These are phyloP conservation scores for Sisor rabdophorus DNA, from an alignment of 2,113 vertebrate genomes.

Conservation along the genomic window DNA sequence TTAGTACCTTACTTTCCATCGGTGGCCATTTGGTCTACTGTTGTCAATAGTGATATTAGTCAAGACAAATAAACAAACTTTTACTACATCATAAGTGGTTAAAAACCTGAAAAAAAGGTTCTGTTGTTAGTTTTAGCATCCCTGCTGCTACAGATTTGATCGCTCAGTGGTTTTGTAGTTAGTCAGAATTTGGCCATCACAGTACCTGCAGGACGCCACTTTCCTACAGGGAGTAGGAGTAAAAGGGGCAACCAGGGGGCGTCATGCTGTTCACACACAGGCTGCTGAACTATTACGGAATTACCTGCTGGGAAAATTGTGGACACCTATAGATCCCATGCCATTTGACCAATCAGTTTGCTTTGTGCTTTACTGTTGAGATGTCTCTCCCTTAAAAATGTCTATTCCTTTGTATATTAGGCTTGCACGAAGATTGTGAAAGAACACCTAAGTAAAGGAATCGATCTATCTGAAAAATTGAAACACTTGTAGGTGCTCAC, in stretches of 20 bases:
- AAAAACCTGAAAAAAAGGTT: neutral
- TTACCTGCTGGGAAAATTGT: constrained; percentile 54
- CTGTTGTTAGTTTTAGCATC: neutral
- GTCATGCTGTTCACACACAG: constrained; percentile 47
- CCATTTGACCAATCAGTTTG: constrained; percentile 67
- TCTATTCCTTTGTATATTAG: constrained; percentile 48
- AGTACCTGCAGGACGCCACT: neutral
- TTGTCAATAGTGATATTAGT: neutral
- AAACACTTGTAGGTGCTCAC: neutral
- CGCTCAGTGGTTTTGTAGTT: constrained; percentile 16
- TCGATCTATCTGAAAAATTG: neutral
- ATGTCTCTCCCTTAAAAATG: constrained; percentile 33
- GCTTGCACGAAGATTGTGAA: constrained; percentile 58
- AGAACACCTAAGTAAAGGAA: constrained; percentile 4
- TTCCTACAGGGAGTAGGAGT: constrained; percentile 1
- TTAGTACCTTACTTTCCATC: neutral
- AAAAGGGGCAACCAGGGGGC: constrained; percentile 32
- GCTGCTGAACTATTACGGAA: constrained; percentile 61
- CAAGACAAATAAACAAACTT: neutral
- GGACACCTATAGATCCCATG: constrained; percentile 55
- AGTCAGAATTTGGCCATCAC: constrained; percentile 12
- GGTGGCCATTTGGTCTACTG: neutral
- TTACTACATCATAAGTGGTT: neutral
- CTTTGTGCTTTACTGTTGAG: constrained; percentile 55
- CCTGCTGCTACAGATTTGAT: constrained; percentile 16